These are phyloP conservation scores for Drosophila neotestacea DNA, from an alignment of 2,888 invertebrate genomes.

Conservation along the genomic window DNA sequence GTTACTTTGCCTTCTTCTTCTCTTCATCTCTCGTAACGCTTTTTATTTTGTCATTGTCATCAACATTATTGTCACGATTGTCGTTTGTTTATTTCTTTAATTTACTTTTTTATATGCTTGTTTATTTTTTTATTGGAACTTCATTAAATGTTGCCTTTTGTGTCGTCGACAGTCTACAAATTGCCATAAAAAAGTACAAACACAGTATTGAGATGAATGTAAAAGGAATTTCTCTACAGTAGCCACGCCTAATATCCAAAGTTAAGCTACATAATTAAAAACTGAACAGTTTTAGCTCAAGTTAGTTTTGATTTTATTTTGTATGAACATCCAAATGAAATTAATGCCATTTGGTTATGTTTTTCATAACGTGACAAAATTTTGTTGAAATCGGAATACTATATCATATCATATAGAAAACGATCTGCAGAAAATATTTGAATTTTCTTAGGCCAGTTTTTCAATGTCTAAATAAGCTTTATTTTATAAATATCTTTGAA, in stretches of 20 bases:
- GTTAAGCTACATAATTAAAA: neutral
- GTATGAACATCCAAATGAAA: no score
- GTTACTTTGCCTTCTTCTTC: neutral
- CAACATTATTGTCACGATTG: conserved; percentile 1
- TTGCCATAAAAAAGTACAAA: neutral
- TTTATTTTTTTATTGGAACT: neutral
- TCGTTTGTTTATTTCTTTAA: conserved; percentile 51
- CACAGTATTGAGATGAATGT: neutral
- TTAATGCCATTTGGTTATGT: no score
- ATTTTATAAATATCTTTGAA: no score
- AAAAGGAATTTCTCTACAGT: neutral
- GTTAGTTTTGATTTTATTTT: no score
- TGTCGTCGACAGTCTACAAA: neutral
- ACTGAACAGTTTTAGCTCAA: no score
- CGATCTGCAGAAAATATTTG: no score
- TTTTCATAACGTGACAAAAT: no score
- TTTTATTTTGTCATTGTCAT: conserved; percentile 44
- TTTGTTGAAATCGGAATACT: no score
- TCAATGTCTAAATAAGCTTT: no score
- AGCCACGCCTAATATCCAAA: neutral
- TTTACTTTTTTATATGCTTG: conserved; percentile 52
- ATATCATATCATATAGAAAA: no score
- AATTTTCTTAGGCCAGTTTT: no score
- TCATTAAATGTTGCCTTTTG: neutral
- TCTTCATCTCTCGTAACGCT: conserved; percentile 1